phyloP scores from a whole-genome alignment of 2,113 vertebrate genomes.

The Perccottus glenii region DNA sequence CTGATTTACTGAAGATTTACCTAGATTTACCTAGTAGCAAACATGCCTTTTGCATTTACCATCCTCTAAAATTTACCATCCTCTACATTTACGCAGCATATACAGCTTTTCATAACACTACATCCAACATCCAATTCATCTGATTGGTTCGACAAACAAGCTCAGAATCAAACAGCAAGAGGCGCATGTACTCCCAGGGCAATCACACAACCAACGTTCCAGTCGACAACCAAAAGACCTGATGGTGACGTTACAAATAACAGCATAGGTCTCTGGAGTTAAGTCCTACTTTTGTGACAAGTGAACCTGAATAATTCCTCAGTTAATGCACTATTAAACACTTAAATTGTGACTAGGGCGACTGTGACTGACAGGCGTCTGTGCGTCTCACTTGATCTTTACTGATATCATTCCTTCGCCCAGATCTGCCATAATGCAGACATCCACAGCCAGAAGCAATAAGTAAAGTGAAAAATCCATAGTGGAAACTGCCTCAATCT shows the following conservation, averaged over 20 bases:
- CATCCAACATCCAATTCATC: no score
- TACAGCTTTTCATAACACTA: no score
- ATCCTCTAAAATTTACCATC: no score
- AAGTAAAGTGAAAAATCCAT: constrained; percentile 8
- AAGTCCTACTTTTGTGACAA: constrained; percentile 5
- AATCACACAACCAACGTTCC: background rate
- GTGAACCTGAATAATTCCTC: background rate
- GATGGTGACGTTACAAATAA: background rate
- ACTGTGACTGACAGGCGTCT: background rate
- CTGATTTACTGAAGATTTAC: no score
- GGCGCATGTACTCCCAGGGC: no score
- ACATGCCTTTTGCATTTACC: no score
- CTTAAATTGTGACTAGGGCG: background rate
- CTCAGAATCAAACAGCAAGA: no score
- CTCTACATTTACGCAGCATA: no score
- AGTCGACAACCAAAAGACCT: background rate
- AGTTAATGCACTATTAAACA: constrained; percentile 9
- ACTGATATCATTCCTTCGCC: constrained; percentile 1
- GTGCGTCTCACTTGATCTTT: constrained; percentile 5
- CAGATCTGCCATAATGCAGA: constrained; percentile 11
- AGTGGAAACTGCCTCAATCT: constrained; percentile 12
- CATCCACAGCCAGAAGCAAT: constrained; percentile 10
- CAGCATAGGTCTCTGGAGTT: background rate
- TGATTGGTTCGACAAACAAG: no score
- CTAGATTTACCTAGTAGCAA: no score